Evolutionary conservation across 2,888 invertebrate species (phyloP), one percentile per base, ranked within the genome.

Genomic region (Miltochrista miniata): DNA sequence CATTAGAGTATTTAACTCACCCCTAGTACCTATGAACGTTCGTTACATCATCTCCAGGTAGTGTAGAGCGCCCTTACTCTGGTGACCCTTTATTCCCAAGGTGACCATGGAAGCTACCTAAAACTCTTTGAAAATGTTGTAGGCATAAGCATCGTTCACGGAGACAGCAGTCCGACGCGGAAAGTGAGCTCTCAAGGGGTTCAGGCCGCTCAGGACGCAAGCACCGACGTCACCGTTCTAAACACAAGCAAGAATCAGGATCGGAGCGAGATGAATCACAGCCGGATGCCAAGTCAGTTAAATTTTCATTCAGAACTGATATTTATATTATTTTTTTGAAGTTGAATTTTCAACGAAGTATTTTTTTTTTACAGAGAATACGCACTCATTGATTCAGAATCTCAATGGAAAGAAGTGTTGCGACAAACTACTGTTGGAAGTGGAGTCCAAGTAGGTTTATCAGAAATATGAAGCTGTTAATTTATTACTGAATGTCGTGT

Each of bases 351-450:
- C 15, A 31, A 24, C 14, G n/a, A n/a, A n/a, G n/a, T n/a, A 38
- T 8, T 35, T 54, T 49, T 4, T 14, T 45, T 49, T 70, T 83
- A 41, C 81, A 92, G 92, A 85, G 92, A 92, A 81, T 92, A 92
- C 62, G 97, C 97, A 83, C 92, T 97, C 70, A 95, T 98, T 41
- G 97, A 97, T 79, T 97, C 97, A 7, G 96, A 96, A 68, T 94
- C 95, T 46, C 97, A 97, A 82, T 98, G 97, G 97, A 95, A 95
- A 67, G 97, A 97, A 87, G 96, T 96, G 39, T 95, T 97, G 80
- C 94, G 95, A 70, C 94, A 95, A 70, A 94, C 95, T 37, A 92
- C 92, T 57, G 88, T 82, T 44, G 88, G 88, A 45, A 88, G 85
- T 53, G 88, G 88, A 38, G 93, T 92, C 61, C 92, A 91, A 79